phyloP scores from a whole-genome alignment of 2,797 vertebrate genomes.

The Arnoldichthys spilopterus region DNA sequence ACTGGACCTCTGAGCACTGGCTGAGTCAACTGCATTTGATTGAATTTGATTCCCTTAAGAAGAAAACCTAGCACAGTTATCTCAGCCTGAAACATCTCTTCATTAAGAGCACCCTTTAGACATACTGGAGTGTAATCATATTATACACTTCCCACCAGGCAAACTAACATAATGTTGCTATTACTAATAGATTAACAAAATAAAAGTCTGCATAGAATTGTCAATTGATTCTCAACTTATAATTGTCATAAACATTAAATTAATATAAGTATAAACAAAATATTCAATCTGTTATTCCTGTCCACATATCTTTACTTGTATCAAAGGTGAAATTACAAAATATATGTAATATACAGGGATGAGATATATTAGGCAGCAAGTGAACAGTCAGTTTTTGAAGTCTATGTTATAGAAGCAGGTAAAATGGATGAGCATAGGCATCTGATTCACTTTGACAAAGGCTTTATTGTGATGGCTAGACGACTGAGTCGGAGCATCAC shows the following conservation, averaged over 20 bases:
- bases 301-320: too few relatives aligned
- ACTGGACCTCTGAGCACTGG: slow-evolving; percentile 20
- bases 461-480: too few relatives aligned
- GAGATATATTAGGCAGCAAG: too few relatives aligned
- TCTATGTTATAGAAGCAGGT: too few relatives aligned
- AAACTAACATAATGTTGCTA: neutral
- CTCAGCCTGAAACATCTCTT: neutral
- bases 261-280: too few relatives aligned
- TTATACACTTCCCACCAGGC: neutral
- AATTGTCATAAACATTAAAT: neutral
- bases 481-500: too few relatives aligned
- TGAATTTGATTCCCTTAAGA: slow-evolving; percentile 8
- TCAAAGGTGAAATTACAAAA: too few relatives aligned
- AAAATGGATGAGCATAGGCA: too few relatives aligned
- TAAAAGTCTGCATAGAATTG: neutral
- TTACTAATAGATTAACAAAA: neutral
- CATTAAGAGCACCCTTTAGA: neutral
- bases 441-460: too few relatives aligned
- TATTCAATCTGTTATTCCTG: too few relatives aligned
- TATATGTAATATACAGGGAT: too few relatives aligned
- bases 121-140: neutral
- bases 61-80: slow-evolving; percentile 8
- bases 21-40: slow-evolving; percentile 36
- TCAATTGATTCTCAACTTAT: neutral
- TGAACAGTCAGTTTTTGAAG: too few relatives aligned